Evolutionary conservation across 2,888 invertebrate species (phyloP).

Genomic region (Platycheirus rosarum): DNA sequence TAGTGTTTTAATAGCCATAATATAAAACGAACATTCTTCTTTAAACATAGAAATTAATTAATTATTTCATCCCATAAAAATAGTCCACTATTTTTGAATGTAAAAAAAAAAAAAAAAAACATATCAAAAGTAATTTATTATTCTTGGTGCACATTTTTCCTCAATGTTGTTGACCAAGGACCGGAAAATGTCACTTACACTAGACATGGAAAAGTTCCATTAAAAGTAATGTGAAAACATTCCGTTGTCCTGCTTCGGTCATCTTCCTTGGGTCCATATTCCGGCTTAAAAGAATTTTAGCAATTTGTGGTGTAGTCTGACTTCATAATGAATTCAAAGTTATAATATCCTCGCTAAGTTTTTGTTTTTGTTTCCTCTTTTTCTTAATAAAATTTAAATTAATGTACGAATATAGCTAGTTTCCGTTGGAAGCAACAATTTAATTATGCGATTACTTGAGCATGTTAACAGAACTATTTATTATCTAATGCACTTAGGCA

Average conservation of each 20-base stretch:
- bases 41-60: too few species aligned
- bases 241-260: not conserved
- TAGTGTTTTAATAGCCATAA: too few species aligned
- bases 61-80: too few species aligned
- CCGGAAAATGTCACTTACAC: conserved; percentile 16
- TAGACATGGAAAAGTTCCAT: conserved; percentile 4
- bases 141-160: conserved; percentile 2
- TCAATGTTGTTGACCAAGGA: not conserved
- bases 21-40: too few species aligned
- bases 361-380: too few species aligned
- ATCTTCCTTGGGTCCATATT: not conserved
- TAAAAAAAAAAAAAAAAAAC: not conserved
- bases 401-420: too few species aligned
- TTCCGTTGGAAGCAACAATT: too few species aligned
- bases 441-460: too few species aligned
- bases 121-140: conserved; percentile 6
- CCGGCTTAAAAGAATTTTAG: not conserved
- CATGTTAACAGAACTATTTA: too few species aligned
- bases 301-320: conserved; percentile 17
- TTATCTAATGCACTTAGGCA: too few species aligned
- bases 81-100: too few species aligned
- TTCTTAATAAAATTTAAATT: too few species aligned
- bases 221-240: not conserved
- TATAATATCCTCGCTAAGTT: not conserved
- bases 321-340: conserved; percentile 16